Base-by-base conservation (phyloP, 1,140 invertebrate species). In the Temnothorax curvispinosus region DNA sequence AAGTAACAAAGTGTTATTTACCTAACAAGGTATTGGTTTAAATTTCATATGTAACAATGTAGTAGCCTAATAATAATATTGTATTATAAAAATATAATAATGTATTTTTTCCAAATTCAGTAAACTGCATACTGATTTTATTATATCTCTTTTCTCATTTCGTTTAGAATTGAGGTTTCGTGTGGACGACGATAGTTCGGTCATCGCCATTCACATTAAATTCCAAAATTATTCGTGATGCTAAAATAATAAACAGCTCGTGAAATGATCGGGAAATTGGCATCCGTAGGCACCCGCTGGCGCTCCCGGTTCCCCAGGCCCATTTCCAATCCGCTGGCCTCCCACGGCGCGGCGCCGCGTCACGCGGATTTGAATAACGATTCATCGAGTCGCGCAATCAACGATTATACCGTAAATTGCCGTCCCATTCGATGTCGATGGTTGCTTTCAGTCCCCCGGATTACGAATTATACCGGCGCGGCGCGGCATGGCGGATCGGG, bases 301-400 rank as follows among this genome's bases (percentile, higher is more conserved):
- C 54, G n/a, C 80, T 58, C 38, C 50, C 27, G 67, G 56, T 60
- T 69, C 41, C 80, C 54, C 52, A 67, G 32, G 69, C 54, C 65
- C 50, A n/a, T 81, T 80, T 86, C 71, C 87, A 89, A 60, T 75
- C 50, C 38, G 74, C 44, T 60, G 32, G 50, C 47, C 69, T 67
- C 44, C 72, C 80, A 74, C 72, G 58, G 67, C 8, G 21, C 75
- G 38, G 38, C 32, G 62, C 76, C 32, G 62, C 76, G 88, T 88
- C 88, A 87, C 76, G 58, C 50, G 54, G 74, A 89, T 75, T 89
- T 87, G 88, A 87, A 90, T 90, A 90, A 87, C 89, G 88, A 89
- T 78, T 87, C 88, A 82, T 84, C 87, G 87, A 64, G 56, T 84
- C 77, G 85, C 71, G 89, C 89, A 90, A 90, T 90, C 89, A 75